phyloP scores from a whole-genome alignment of 2,113 vertebrate genomes.

The Benitochromis conjunctus region DNA sequence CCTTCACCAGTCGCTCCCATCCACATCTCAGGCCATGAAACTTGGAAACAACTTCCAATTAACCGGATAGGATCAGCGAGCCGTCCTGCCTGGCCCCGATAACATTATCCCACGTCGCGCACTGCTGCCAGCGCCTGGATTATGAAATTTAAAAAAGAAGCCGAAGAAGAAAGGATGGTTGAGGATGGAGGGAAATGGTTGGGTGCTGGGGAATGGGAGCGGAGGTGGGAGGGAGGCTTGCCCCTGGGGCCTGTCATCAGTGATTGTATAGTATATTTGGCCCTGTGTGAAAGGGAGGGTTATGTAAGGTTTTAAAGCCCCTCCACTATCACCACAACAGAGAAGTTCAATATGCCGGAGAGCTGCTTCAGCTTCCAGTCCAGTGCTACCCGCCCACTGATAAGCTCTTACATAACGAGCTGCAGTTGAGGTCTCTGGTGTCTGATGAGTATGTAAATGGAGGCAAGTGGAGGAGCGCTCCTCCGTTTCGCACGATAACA shows the following conservation, averaged over 20 bases:
- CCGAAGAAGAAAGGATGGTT: slow-evolving; percentile 2
- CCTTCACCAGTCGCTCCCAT: neutral
- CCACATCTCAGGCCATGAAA: neutral
- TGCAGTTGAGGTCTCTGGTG: neutral
- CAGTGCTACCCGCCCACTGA: slow-evolving; percentile 12
- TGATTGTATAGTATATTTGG: slow-evolving; percentile 19
- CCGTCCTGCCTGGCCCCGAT: slow-evolving; percentile 41
- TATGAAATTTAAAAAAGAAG: slow-evolving; percentile 43
- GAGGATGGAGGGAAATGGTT: neutral
- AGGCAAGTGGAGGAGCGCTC: neutral
- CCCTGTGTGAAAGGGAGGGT: slow-evolving; percentile 24
- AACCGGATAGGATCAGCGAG: slow-evolving; percentile 40
- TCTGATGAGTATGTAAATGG: neutral
- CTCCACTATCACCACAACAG: neutral
- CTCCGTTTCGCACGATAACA: neutral
- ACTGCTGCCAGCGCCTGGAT: slow-evolving; percentile 29
- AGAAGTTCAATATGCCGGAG: slow-evolving; percentile 16
- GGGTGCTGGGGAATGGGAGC: neutral
- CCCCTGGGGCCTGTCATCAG: slow-evolving; percentile 14
- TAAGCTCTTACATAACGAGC: slow-evolving; percentile 11
- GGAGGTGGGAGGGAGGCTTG: neutral
- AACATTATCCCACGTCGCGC: slow-evolving; percentile 49
- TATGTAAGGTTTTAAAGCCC: slow-evolving; percentile 48
- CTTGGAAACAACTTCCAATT: slow-evolving; percentile 55
- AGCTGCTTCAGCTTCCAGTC: slow-evolving; percentile 21